Base-by-base conservation (phyloP, 2,797 vertebrate species). In the Thunnus albacares region DNA sequence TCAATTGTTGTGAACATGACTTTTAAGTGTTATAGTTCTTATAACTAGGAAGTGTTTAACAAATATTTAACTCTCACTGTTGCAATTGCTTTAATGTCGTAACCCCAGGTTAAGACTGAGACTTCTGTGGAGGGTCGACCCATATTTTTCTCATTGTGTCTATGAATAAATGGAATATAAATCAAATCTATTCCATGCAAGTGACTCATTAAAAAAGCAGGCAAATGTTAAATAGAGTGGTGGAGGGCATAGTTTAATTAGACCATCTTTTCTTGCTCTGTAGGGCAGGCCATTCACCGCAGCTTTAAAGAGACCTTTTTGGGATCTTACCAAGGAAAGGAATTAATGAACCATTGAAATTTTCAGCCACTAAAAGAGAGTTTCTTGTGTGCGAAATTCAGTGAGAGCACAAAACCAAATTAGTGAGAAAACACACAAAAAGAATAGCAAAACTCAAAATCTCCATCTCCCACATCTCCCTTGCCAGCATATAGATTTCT, bases 131-230 rank as follows among this genome's bases (percentile, higher is more conserved):
- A 77, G 33, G 53, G 24, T 26, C 15, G 22, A 65, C 45, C 28
- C 66, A 56, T 62, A 26, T 55, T 75, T 82, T 52, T 75, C 81
- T 43, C 61, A 73, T 35, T 77, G 57, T 58, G 26, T 49, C 61
- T 13, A 63, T 72, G 77, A 70, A 87, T 79, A 72, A 66, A 80
- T 75, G 72, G 77, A 86, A 76, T 79, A 82, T 75, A 83, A 92
- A 90, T 87, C 61, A 84, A 83, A 80, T 79, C 69, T 73, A 57
- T 76, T 89, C 78, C 24, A 79, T 79, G 62, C 80, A 81, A 90
- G 79, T 81, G 75, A 88, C 74, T 89, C 77, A 85, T 90, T 90
- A 86, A 88, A 86, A 55, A 71, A 72, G 51, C 49, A 83, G 72
- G 58, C 63, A 47, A 69, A 85, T 84, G 83, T 93, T 90, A 86